Evolutionary conservation across 1,140 invertebrate genomes (phyloP).

Genomic region (Saccostrea cuccullata): DNA sequence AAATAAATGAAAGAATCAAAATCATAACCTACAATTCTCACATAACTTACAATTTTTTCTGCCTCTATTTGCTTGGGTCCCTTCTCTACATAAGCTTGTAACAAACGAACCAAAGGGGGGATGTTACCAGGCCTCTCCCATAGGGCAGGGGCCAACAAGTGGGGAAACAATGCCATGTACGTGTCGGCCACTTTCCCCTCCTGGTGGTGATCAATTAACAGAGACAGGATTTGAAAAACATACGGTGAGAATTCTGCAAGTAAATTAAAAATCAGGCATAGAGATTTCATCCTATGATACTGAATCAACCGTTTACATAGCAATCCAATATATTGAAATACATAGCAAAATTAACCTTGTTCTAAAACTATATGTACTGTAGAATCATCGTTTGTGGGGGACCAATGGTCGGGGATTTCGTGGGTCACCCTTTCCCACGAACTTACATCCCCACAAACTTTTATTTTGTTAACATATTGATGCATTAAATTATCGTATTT

Average conservation of each 20-base stretch:
- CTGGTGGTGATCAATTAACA: conserved; percentile 90
- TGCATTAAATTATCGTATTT: too few species aligned
- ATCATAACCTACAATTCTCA: not conserved
- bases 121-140: conserved; percentile 97
- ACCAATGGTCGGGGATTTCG: too few species aligned
- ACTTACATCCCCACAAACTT: too few species aligned
- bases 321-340: too few species aligned
- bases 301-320: not conserved
- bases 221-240: conserved; percentile 96
- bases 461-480: too few species aligned
- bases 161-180: conserved; percentile 94
- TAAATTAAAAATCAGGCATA: not conserved
- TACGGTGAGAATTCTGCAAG: conserved; percentile 96
- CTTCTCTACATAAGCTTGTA: conserved; percentile 90
- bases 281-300: not conserved
- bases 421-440: too few species aligned
- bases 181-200: conserved; percentile 84
- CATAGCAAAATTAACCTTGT: too few species aligned
- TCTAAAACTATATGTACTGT: too few species aligned
- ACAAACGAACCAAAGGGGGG: conserved; percentile 91
- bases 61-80: conserved; percentile 86
- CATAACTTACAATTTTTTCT: conserved; percentile 77
- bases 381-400: too few species aligned
- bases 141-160: conserved; percentile 90
- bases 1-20: too few species aligned